Evolutionary conservation across 2,888 invertebrate genomes (phyloP).

Genomic region (Ommatoiulus sabulosus): DNA sequence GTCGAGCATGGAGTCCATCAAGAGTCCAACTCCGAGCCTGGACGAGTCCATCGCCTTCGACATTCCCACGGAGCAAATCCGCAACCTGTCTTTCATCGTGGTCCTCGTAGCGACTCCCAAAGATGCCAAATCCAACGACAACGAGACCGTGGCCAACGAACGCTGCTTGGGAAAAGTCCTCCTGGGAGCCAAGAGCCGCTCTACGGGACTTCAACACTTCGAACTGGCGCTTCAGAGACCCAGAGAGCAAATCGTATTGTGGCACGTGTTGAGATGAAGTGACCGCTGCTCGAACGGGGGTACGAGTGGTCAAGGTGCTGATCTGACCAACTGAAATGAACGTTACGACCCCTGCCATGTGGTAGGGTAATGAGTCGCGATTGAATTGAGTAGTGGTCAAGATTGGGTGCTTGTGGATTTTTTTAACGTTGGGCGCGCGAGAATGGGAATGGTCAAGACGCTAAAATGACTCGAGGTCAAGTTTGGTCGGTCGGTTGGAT

Average conservation of each 20-base stretch:
- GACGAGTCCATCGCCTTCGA: conserved; percentile 58
- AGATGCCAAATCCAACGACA: conserved; percentile 19
- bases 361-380: no score
- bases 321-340: no score
- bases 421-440: no score
- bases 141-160: not conserved
- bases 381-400: no score
- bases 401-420: no score
- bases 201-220: conserved; percentile 55
- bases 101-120: conserved; percentile 48
- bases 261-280: conserved; percentile 55
- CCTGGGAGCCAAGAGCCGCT: conserved; percentile 54
- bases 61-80: conserved; percentile 55
- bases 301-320: no score
- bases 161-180: conserved; percentile 54
- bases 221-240: conserved; percentile 56
- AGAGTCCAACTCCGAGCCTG: conserved; percentile 21
- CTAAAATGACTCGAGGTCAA: no score
- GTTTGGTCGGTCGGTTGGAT: no score
- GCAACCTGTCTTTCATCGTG: conserved; percentile 55
- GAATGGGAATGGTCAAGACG: no score
- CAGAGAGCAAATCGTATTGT: conserved; percentile 55
- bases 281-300: no score
- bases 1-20: not conserved
- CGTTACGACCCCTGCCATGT: no score